Evolutionary conservation across 2,888 invertebrate species (phyloP).

Genomic region (Apotomis capreana): DNA sequence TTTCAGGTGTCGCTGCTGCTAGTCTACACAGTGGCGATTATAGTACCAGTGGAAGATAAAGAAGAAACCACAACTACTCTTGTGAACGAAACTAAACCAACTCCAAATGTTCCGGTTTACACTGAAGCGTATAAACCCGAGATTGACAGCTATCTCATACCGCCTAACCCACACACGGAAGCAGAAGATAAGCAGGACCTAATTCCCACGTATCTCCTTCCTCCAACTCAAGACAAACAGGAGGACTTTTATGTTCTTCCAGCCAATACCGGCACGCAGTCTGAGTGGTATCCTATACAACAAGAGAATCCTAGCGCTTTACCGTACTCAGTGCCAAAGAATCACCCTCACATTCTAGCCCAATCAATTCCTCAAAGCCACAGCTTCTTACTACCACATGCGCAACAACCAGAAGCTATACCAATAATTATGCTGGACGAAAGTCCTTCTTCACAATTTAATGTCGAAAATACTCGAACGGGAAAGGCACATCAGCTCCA

Average conservation of each 20-base stretch:
- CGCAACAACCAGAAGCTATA: conserved; percentile 47
- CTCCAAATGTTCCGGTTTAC: conserved; percentile 59
- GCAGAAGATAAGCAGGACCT: conserved; percentile 57
- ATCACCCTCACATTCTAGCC: conserved; percentile 43
- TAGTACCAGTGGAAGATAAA: conserved; percentile 64
- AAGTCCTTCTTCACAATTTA: conserved; percentile 43
- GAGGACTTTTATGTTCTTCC: conserved; percentile 60
- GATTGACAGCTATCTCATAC: conserved; percentile 67
- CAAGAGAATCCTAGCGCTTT: conserved; percentile 50
- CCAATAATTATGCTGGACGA: conserved; percentile 52
- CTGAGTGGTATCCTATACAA: conserved; percentile 74
- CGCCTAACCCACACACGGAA: conserved; percentile 61
- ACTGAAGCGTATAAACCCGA: conserved; percentile 60
- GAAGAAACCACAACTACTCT: conserved; percentile 50
- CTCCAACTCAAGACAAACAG: conserved; percentile 62
- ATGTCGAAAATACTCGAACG: conserved; percentile 48
- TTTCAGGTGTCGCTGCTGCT: conserved; percentile 66
- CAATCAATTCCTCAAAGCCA: conserved; percentile 51
- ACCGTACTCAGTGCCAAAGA: conserved; percentile 50
- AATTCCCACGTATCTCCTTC: conserved; percentile 66
- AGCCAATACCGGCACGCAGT: conserved; percentile 62
- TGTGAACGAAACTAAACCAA: conserved; percentile 47
- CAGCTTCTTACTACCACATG: conserved; percentile 43
- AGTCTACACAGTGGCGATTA: conserved; percentile 60
- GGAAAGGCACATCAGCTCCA: conserved; percentile 51